Conservation (phyloP, 2,888 invertebrate genomes). For the Gastracanthus pulcherrimus region DNA sequence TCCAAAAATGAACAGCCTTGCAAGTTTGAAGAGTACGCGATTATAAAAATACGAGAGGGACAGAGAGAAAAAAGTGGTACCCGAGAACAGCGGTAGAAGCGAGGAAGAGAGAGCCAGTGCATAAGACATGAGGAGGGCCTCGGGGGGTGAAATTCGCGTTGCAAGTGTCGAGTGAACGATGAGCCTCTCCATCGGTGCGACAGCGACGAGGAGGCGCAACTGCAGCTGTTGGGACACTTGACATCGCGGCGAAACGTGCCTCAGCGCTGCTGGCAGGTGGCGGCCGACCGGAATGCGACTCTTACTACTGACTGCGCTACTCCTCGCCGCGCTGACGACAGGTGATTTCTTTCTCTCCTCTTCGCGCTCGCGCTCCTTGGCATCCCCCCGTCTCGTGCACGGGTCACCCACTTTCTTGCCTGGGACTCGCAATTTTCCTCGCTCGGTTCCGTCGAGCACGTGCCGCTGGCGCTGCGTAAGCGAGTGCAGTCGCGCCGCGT, state of each 20-base stretch:
- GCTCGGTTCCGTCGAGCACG: not conserved
- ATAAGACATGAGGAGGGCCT: slow-evolving; percentile 12
- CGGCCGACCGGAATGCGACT: too few relatives aligned
- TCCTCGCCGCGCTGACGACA: slow-evolving; percentile 67
- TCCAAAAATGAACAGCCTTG: too few relatives aligned
- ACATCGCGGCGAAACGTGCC: slow-evolving; percentile 65
- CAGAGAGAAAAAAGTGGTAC: not conserved
- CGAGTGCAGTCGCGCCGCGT: too few relatives aligned
- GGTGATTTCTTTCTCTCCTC: slow-evolving; percentile 66
- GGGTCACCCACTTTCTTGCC: not conserved
- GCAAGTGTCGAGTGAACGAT: slow-evolving; percentile 67
- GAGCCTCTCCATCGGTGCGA: slow-evolving; percentile 63
- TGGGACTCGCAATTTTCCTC: too few relatives aligned
- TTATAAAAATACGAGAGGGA: not conserved
- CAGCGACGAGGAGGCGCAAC: slow-evolving; percentile 46
- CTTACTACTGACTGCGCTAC: too few relatives aligned
- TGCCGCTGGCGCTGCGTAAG: not conserved
- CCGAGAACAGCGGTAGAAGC: not conserved
- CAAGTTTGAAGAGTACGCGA: too few relatives aligned
- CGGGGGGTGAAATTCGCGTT: slow-evolving; percentile 3
- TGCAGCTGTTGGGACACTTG: slow-evolving; percentile 56
- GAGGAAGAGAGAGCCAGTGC: not conserved
- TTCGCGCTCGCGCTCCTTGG: not conserved
- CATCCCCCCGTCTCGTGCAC: not conserved
- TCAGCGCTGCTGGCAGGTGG: slow-evolving; percentile 71